Evolutionary conservation across 2,888 invertebrate species (phyloP).

Genomic region (Lasioglossum marginatum): DNA sequence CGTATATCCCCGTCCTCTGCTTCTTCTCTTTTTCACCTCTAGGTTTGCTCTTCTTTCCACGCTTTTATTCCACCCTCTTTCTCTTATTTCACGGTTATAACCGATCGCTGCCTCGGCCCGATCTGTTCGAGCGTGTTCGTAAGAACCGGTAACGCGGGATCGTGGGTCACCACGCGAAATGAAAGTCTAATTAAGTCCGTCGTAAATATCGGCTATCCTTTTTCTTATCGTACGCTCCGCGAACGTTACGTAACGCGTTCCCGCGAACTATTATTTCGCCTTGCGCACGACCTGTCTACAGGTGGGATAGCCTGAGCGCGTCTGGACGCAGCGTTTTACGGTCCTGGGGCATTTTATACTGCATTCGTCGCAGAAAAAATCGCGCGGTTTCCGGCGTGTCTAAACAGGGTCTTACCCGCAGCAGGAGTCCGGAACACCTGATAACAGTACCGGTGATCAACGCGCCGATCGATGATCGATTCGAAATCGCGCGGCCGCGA

Average conservation of each 20-base stretch:
- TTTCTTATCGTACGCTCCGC: neutral
- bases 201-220: constrained; percentile 14
- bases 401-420: neutral
- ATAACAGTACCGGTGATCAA: constrained; percentile 44
- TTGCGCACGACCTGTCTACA: neutral
- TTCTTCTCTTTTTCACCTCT: neutral
- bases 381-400: no score
- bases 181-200: constrained; percentile 41
- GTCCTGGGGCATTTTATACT: no score
- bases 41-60: neutral
- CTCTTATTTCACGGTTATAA: constrained; percentile 54
- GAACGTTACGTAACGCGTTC: constrained; percentile 23
- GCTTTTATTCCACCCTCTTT: neutral
- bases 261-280: neutral
- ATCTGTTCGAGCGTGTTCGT: neutral
- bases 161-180: constrained; percentile 32
- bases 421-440: constrained; percentile 22
- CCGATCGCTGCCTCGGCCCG: constrained; percentile 24
- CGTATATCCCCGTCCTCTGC: neutral
- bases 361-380: no score
- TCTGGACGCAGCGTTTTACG: no score
- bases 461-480: constrained; percentile 24
- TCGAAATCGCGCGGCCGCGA: constrained; percentile 12
- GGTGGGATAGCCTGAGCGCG: no score
- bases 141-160: constrained; percentile 26